phyloP scores from a whole-genome alignment of 2,888 invertebrate species.

The Myopa testacea region DNA sequence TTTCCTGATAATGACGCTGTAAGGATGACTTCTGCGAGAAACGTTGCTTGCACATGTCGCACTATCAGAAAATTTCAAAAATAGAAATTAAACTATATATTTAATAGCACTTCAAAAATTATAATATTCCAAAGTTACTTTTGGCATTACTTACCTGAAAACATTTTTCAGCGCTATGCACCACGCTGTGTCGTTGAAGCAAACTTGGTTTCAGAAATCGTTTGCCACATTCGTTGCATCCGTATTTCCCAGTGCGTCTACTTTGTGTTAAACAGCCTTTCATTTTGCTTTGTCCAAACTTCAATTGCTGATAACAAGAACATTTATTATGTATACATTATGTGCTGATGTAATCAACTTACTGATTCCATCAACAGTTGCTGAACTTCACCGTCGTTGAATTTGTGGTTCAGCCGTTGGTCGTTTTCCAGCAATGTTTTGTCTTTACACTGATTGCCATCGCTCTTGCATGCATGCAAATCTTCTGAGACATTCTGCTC shows the following conservation, averaged over 20 bases:
- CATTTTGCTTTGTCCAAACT: too few species aligned
- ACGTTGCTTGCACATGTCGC: slow-evolving; percentile 48
- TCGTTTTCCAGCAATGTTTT: too few species aligned
- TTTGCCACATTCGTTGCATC: slow-evolving; percentile 48
- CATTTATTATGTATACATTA: too few species aligned
- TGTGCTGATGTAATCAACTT: neutral
- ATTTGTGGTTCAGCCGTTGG: too few species aligned
- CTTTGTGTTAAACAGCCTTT: neutral
- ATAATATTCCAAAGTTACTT: neutral
- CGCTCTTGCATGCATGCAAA: too few species aligned
- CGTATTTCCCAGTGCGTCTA: slow-evolving; percentile 38
- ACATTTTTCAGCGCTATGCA: slow-evolving; percentile 51
- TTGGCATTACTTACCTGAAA: slow-evolving; percentile 47
- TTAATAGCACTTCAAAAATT: neutral
- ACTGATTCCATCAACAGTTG: slow-evolving; percentile 39
- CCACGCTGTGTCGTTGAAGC: slow-evolving; percentile 52
- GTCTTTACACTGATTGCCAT: too few species aligned
- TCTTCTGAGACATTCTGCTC: too few species aligned
- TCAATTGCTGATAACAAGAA: too few species aligned
- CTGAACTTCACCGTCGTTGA: too few species aligned
- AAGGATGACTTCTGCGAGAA: slow-evolving; percentile 54
- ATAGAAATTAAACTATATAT: slow-evolving; percentile 90
- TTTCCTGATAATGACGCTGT: slow-evolving; percentile 53
- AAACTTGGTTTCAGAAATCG: slow-evolving; percentile 52
- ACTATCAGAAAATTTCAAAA: slow-evolving; percentile 73